Base-by-base conservation (phyloP, 2,888 invertebrate species). In the Aleiodes alternator region DNA sequence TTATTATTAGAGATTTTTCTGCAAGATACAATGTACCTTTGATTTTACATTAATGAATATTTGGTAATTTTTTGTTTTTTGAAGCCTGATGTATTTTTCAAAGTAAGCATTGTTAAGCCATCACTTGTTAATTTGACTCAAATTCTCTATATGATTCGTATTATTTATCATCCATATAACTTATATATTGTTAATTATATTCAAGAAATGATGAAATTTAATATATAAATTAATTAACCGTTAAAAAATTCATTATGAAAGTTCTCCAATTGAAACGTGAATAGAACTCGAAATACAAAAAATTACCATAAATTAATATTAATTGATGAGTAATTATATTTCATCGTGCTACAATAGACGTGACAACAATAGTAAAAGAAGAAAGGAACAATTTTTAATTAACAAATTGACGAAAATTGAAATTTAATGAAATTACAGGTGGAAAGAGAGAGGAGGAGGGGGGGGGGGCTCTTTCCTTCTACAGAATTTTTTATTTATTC, bases 391-490 rank as follows among this genome's bases (percentile, higher is more conserved):
- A 5, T 38, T 38, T 38, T 8, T 23, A 23, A 34, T 57, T 31
- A 57, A 57, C 34, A 34, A 57, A 38, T 43, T 8, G 8, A 61
- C 23, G n/a, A 61, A 38, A 4, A 61, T 61, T 61, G 23, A 34
- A 59, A 59, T 59, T 38, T 38, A 38, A 38, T 59, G 34, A 59
- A 59, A 34, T 55, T 16, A 16, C 38, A 23, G 23, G 23, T 1
- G 23, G 23, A 23, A 23, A 2, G 23, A 23, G 23, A 23, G 23
- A 23, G 48, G n/a, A n/a, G n/a, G n/a, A n/a, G n/a, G n/a, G n/a
- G n/a, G n/a, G n/a, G n/a, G n/a, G n/a, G 70, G 50, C 69, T 50
- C 50, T 43, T 50, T 76, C 48, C 38, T 51, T 61, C 34, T 23
- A 23, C 53, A 72, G 56, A 48, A 16, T 23, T 57, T 59, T 56